Evolutionary conservation across 2,888 invertebrate genomes (phyloP).

Genomic region (Dynastes tityus): DNA sequence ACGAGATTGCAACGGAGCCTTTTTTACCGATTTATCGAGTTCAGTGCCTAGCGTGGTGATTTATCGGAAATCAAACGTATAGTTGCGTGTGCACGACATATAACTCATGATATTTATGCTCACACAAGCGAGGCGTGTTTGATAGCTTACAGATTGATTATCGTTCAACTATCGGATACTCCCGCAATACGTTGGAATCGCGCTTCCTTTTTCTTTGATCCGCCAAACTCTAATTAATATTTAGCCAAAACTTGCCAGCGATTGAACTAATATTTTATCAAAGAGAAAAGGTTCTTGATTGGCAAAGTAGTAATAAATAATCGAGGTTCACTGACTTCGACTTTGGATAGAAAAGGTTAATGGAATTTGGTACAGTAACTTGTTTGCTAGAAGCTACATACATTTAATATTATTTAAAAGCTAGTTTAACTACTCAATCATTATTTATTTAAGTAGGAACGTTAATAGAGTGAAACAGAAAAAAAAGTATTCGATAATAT

Average conservation of each 20-base stretch:
- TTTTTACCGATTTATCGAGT: slow-evolving; percentile 23
- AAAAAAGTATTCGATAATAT: too few species aligned
- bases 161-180: slow-evolving; percentile 24
- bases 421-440: too few species aligned
- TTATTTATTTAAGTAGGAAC: too few species aligned
- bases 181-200: slow-evolving; percentile 5
- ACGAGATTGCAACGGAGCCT: neutral
- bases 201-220: slow-evolving; percentile 5
- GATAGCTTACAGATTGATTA: slow-evolving; percentile 35
- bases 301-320: neutral
- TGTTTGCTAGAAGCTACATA: too few species aligned
- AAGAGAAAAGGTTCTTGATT: neutral
- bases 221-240: neutral
- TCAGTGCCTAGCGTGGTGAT: neutral
- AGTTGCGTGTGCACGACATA: slow-evolving; percentile 23
- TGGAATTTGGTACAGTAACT: neutral
- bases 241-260: neutral
- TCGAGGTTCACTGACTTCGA: neutral
- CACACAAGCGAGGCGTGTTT: slow-evolving; percentile 36
- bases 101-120: slow-evolving; percentile 35
- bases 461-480: too few species aligned
- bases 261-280: neutral
- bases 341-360: neutral
- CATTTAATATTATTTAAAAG: too few species aligned
- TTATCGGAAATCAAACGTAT: slow-evolving; percentile 40